phyloP scores from a whole-genome alignment of 1,140 invertebrate species.

The Drosophila athabasca region DNA sequence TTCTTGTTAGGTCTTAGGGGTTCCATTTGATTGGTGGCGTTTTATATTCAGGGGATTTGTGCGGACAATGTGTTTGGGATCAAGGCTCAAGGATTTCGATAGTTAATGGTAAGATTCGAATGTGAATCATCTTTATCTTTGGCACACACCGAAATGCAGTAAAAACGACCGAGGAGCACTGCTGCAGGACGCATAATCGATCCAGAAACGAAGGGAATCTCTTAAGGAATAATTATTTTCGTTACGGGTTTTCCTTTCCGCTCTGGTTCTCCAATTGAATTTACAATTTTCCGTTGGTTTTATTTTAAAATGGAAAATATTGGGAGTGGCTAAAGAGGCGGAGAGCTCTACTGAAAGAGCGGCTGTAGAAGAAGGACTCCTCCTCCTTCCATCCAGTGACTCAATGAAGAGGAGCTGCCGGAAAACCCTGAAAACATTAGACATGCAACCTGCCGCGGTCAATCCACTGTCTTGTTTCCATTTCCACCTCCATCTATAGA shows the following conservation, averaged over 20 bases:
- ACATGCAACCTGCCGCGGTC: constrained; percentile 48
- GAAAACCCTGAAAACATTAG: constrained; percentile 10
- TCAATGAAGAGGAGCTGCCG: too few species aligned
- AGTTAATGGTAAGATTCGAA: not conserved
- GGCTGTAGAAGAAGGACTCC: too few species aligned
- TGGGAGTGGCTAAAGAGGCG: not conserved
- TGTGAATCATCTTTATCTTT: not conserved
- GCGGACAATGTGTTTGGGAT: constrained; percentile 13
- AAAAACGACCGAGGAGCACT: too few species aligned
- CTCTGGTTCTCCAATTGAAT: too few species aligned
- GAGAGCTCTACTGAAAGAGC: too few species aligned
- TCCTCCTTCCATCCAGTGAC: too few species aligned
- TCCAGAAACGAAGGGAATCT: too few species aligned
- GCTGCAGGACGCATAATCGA: too few species aligned
- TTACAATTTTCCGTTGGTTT: not conserved
- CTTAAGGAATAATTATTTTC: too few species aligned
- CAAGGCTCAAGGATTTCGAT: not conserved
- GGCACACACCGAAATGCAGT: too few species aligned
- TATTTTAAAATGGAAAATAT: constrained; percentile 24
- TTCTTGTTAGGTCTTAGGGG: constrained; percentile 6
- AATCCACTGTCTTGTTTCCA: constrained; percentile 32
- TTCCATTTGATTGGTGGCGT: constrained; percentile 9
- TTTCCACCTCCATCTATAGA: constrained; percentile 4
- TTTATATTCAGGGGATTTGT: constrained; percentile 7
- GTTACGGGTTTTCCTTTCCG: too few species aligned